Base-by-base conservation (phyloP, 2,113 vertebrate species). In the Engraulis encrasicolus region DNA sequence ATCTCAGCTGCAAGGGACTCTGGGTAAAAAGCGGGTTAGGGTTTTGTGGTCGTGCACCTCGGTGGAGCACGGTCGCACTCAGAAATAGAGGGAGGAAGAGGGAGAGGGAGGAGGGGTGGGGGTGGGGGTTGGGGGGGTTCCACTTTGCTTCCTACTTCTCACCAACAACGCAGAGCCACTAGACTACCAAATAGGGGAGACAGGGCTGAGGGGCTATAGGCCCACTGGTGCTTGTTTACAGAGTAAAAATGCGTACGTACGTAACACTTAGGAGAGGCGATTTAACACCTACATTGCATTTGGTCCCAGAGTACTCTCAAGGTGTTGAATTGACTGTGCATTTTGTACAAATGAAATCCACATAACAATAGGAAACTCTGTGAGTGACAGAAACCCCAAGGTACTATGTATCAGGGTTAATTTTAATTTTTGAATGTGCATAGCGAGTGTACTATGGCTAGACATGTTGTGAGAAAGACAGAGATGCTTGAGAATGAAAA, bases 111-210 rank as follows among this genome's bases (percentile, higher is more conserved):
- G 91, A 90, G 89, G 89, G 91, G 92, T 91, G 93, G 90, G 92
- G 91, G 90, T 85, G 88, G 90, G 90, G 89, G 89, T 87, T 86
- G 91, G 91, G 92, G 94, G 93, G 93, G 93, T 95, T 95, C 93
- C 90, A 94, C 89, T 91, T 92, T 90, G 84, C 91, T 94, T 93
- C 91, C 91, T 91, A 78, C 74, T 83, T 81, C 87, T 90, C 89
- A 90, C 86, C 92, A 89, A 83, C 82, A 82, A 84, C 85, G 54
- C 88, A 87, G 87, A 90, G 91, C 85, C 86, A 77, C 79, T n/a
- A n/a, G n/a, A n/a, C n/a, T 86, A 87, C 85, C 82, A 84, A 83
- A n/a, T n/a, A 52, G 85, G 83, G 89, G 83, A 82, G 84, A 85
- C 84, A 66, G n/a, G n/a, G n/a, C 40, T 45, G 40, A 45, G 9